Conservation (phyloP, 2,888 invertebrate species). For the Tinea pellionella region DNA sequence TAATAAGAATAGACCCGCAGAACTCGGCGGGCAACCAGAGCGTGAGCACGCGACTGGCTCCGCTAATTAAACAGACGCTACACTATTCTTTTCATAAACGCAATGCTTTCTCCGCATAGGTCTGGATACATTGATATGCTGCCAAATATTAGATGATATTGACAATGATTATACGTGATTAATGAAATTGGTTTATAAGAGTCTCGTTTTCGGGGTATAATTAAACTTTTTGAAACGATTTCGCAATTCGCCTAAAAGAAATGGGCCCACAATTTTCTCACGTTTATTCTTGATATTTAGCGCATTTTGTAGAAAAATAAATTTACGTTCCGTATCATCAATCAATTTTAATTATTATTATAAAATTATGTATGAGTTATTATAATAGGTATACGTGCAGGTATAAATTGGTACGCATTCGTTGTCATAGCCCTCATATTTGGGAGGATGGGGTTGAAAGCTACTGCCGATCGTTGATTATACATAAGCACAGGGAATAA, state of each 20-base stretch:
- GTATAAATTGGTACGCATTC: background rate
- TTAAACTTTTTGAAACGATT: too few species aligned
- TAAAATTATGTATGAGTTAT: too few species aligned
- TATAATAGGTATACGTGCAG: background rate
- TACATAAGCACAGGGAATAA: background rate
- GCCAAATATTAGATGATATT: background rate
- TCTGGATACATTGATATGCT: slow-evolving; percentile 3
- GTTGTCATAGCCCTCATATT: background rate
- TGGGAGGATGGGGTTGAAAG: background rate
- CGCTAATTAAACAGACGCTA: slow-evolving; percentile 22
- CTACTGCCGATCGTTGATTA: background rate
- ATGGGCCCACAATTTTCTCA: too few species aligned
- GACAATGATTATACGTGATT: too few species aligned
- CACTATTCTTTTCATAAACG: slow-evolving; percentile 22
- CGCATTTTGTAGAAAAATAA: too few species aligned
- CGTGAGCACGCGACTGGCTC: slow-evolving; percentile 20
- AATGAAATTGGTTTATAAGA: too few species aligned
- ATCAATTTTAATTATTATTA: too few species aligned
- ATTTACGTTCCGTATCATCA: too few species aligned
- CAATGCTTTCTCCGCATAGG: slow-evolving; percentile 22
- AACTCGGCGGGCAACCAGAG: slow-evolving; percentile 20
- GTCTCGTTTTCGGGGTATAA: too few species aligned
- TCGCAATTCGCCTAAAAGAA: too few species aligned
- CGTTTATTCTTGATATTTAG: too few species aligned
- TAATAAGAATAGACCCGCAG: background rate